These are phyloP conservation scores for Rhyacichthys aspro DNA, from an alignment of 2,797 vertebrate species.

Conservation along the genomic window DNA sequence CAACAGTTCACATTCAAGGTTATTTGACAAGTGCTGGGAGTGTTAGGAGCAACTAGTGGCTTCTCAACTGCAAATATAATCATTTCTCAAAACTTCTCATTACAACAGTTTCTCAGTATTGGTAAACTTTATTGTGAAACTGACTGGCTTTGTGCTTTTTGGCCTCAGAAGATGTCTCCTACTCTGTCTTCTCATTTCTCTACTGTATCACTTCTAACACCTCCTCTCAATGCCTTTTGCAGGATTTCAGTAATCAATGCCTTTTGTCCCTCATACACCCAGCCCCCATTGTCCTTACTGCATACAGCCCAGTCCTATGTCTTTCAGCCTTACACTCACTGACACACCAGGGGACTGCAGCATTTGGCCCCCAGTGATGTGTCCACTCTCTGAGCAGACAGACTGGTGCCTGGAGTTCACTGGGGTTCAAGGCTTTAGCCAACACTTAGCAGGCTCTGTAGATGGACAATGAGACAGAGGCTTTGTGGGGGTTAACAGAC, in stretches of 20 bases:
- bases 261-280: conserved; percentile 79
- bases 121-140: background rate
- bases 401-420: conserved; percentile 69
- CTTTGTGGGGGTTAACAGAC: background rate
- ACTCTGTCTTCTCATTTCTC: conserved; percentile 58
- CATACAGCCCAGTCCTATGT: conserved; percentile 29
- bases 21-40: conserved; percentile 35
- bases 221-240: conserved; percentile 78
- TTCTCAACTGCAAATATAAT: too few species aligned
- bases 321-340: conserved; percentile 39
- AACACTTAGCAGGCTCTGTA: conserved; percentile 47
- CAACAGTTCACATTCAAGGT: conserved; percentile 59
- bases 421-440: conserved; percentile 62
- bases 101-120: too few species aligned
- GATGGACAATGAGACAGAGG: conserved; percentile 21
- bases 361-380: conserved; percentile 75
- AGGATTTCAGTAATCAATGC: conserved; percentile 85
- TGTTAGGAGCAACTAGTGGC: too few species aligned
- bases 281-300: conserved; percentile 51
- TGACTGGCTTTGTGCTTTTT: conserved; percentile 29
- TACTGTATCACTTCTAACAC: conserved; percentile 80
- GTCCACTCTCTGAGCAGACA: conserved; percentile 63
- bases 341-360: conserved; percentile 59
- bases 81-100: too few species aligned
- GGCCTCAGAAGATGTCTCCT: conserved; percentile 33